Conservation (phyloP, 1,140 invertebrate species). For the Drosophila albomicans region DNA sequence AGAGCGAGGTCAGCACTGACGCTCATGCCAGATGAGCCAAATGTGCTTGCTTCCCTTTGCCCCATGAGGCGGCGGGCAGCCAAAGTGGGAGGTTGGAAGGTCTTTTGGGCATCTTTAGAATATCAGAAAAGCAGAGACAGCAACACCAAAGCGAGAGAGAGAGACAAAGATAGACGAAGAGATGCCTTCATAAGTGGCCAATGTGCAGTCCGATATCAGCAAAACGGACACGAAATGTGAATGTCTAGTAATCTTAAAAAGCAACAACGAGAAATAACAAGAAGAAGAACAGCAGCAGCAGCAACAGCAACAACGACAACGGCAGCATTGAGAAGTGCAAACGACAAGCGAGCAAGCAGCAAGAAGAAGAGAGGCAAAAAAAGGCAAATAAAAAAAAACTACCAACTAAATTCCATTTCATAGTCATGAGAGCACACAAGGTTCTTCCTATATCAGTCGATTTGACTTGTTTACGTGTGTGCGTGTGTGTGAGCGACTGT, state of each 20-base stretch:
- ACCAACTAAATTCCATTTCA: constrained; percentile 82
- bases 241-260: constrained; percentile 40
- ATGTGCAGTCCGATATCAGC: constrained; percentile 20
- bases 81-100: background rate
- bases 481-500: constrained; percentile 2
- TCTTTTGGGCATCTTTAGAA: constrained; percentile 35
- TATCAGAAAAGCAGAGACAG: background rate
- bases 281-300: constrained; percentile 5
- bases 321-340: constrained; percentile 52
- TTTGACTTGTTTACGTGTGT: constrained; percentile 15
- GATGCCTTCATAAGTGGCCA: constrained; percentile 26
- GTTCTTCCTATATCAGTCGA: constrained; percentile 83
- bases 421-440: constrained; percentile 79
- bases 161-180: background rate
- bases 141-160: too few relatives aligned
- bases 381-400: constrained; percentile 38
- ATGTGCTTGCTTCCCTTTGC: constrained; percentile 29
- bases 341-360: constrained; percentile 30
- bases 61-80: background rate
- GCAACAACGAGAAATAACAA: constrained; percentile 12
- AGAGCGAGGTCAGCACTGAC: constrained; percentile 70
- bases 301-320: constrained; percentile 24
- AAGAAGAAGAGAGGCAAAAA: constrained; percentile 34
- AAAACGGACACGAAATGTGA: constrained; percentile 28
- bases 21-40: constrained; percentile 51